Evolutionary conservation across 2,888 invertebrate species (phyloP), one percentile per base, ranked within the genome.

Genomic region (Polyommatus icarus): DNA sequence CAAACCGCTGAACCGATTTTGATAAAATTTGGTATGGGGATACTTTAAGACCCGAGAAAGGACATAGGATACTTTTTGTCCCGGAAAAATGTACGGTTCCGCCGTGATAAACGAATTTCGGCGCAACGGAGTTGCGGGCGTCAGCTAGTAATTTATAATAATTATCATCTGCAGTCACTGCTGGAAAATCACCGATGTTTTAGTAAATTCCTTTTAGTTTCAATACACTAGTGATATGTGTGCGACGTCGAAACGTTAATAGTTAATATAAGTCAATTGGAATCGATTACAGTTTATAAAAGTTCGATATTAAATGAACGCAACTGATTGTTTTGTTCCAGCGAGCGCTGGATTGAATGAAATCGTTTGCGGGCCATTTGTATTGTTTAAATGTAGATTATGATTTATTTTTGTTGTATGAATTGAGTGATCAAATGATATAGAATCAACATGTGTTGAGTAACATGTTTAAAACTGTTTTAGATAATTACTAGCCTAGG

Each of bases 241-340:
- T 86, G 87, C 86, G 86, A 87, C 89, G 89, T 90, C 88, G 88
- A 88, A 90, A 88, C 85, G 88, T 88, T 89, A 90, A 91, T 88
- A 88, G 89, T 90, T 91, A 91, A 93, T 92, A 91, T 88, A 92
- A 90, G 87, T 90, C 93, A 93, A 93, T 93, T 92, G 93, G 89
- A 90, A 89, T 91, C 91, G 85, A 93, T 93, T 92, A 91, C 89
- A 87, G 85, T 90, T 89, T 88, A 87, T 91, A 91, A 90, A 91
- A 91, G 85, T 89, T 85, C 86, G 88, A 90, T 92, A 92, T 90
- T 86, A 86, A 88, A 91, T 90, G 87, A 88, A 82, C 85, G 85
- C 83, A 83, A 82, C 86, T 89, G 91, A 90, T 90, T 89, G 90
- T 89, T 87, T 87, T 83, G 84, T 82, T 80, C 82, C 83, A 91